Conservation (phyloP, 2,797 vertebrate genomes). For the Enteromius anoplus region DNA sequence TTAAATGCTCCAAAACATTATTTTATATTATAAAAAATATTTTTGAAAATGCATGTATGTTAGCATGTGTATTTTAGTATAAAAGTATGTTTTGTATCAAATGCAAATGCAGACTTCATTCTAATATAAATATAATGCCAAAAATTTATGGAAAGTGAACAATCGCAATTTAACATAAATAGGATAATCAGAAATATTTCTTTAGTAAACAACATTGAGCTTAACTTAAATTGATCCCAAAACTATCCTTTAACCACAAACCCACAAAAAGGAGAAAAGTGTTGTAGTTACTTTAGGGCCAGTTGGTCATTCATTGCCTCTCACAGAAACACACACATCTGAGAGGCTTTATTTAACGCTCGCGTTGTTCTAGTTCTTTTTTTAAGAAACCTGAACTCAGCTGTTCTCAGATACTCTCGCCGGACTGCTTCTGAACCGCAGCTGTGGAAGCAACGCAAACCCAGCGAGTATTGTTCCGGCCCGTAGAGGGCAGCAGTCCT, state of each 20-base stretch:
- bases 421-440: background rate
- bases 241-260: background rate
- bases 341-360: conserved; percentile 20
- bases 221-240: background rate
- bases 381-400: conserved; percentile 36
- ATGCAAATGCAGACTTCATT: background rate
- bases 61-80: background rate
- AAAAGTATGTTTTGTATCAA: background rate
- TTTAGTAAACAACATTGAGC: background rate
- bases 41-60: too few species aligned
- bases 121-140: background rate
- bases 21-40: too few species aligned
- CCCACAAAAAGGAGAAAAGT: background rate
- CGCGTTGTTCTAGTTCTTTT: conserved; percentile 2
- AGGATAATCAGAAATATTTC: background rate
- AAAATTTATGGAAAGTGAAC: background rate
- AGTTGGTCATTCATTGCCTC: conserved; percentile 9
- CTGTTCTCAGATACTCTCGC: conserved; percentile 13
- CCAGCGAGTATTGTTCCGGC: background rate
- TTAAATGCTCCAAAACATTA: background rate
- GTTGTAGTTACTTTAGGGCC: background rate
- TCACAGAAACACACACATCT: conserved; percentile 13
- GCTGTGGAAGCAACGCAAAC: background rate
- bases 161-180: background rate
- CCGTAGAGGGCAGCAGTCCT: conserved; percentile 23